Conservation (phyloP, 2,888 invertebrate genomes). For the Heliconius ismenius region DNA sequence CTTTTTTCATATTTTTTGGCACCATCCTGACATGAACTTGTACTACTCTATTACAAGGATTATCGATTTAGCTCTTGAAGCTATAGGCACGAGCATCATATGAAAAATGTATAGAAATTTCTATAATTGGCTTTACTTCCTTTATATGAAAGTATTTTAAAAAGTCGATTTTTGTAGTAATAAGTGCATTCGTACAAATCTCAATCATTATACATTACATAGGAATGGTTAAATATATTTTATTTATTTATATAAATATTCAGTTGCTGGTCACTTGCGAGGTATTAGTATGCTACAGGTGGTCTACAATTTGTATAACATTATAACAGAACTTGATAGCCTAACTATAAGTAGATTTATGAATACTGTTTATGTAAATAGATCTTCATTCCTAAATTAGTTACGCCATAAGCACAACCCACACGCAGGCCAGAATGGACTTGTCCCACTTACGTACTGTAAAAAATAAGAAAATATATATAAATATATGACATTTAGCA, state of each 20-base stretch:
- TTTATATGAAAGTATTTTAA: background rate
- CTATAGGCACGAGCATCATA: background rate
- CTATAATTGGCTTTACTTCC: background rate
- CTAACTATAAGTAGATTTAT: constrained; percentile 67
- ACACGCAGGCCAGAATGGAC: constrained; percentile 57
- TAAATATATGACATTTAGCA: background rate
- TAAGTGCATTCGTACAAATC: constrained; percentile 19
- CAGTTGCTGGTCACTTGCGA: constrained; percentile 39
- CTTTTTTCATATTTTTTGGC: background rate
- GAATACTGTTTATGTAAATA: constrained; percentile 80
- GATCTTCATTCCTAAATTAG: constrained; percentile 75
- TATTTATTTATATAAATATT: constrained; percentile 31
- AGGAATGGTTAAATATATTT: constrained; percentile 36
- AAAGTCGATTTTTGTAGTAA: background rate
- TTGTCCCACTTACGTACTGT: constrained; percentile 68
- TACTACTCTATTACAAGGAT: no score
- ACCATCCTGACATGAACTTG: background rate
- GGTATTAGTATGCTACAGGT: constrained; percentile 38
- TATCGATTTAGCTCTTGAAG: background rate
- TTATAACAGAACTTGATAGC: constrained; percentile 38
- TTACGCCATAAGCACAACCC: constrained; percentile 64
- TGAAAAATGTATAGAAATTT: background rate
- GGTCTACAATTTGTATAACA: constrained; percentile 39
- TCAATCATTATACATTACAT: constrained; percentile 26
- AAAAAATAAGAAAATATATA: constrained; percentile 46